phyloP scores from a whole-genome alignment of 2,113 vertebrate genomes.

The Ciconia stormi region DNA sequence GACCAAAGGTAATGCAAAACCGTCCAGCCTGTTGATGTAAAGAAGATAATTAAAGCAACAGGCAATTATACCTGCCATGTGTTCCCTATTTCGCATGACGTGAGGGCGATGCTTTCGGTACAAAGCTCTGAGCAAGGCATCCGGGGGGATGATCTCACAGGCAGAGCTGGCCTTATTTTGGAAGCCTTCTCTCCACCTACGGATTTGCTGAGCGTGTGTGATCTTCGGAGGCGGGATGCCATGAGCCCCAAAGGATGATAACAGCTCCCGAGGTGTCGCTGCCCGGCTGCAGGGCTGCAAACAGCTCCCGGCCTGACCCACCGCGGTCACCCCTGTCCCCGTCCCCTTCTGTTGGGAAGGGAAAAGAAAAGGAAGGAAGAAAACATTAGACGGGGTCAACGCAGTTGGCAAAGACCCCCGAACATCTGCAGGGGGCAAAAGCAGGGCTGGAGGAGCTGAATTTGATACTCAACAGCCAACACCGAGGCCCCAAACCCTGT shows the following conservation, averaged over 20 bases:
- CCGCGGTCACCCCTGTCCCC: rapidly evolving
- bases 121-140: not conserved
- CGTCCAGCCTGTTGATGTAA: not conserved
- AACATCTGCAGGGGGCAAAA: not conserved
- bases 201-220: not conserved
- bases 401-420: not conserved
- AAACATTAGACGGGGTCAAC: not conserved
- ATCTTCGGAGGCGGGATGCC: not conserved
- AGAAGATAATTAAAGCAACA: not conserved
- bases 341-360: not conserved
- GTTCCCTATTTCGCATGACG: not conserved
- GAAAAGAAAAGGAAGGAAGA: not conserved
- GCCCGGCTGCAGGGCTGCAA: not conserved
- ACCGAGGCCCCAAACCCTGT: rapidly evolving
- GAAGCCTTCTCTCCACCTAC: not conserved
- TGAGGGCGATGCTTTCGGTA: not conserved
- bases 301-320: not conserved
- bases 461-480: not conserved
- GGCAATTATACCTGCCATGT: not conserved
- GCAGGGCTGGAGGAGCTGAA: not conserved
- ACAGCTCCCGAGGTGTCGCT: not conserved
- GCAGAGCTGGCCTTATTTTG: not conserved
- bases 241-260: not conserved
- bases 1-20: not conserved
- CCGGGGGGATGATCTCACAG: conserved; percentile 7